Conservation (phyloP, 2,888 invertebrate species). For the Macrophya alboannulata region DNA sequence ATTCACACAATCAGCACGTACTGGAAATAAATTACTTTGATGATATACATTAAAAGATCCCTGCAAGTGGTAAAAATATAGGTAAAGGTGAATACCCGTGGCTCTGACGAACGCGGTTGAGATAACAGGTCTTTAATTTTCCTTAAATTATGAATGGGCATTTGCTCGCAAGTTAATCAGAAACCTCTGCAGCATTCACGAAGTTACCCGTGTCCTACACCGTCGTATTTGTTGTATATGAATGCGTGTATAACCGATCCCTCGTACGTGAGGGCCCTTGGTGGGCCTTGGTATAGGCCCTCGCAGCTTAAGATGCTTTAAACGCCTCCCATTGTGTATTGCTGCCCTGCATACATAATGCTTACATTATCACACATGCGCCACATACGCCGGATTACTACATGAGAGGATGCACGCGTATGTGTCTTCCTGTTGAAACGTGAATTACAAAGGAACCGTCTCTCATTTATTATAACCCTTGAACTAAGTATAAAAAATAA, state of each 20-base stretch:
- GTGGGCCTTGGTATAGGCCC: constrained; percentile 42
- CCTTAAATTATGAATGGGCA: constrained; percentile 48
- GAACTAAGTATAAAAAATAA: constrained; percentile 51
- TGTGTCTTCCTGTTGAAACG: constrained; percentile 57
- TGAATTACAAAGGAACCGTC: constrained; percentile 57
- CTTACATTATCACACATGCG: constrained; percentile 52
- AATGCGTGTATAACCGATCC: constrained; percentile 33
- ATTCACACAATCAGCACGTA: not conserved
- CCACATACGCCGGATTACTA: constrained; percentile 56
- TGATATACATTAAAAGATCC: not conserved
- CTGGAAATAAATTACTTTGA: not conserved
- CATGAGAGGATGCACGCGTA: constrained; percentile 52
- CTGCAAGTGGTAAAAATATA: not conserved
- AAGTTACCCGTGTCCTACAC: constrained; percentile 50
- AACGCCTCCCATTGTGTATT: constrained; percentile 57
- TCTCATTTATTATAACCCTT: constrained; percentile 51
- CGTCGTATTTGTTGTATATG: constrained; percentile 39
- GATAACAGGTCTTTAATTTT: constrained; percentile 48
- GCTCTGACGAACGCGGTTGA: constrained; percentile 3
- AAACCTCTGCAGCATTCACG: constrained; percentile 33
- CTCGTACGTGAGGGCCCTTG: constrained; percentile 53
- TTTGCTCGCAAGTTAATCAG: constrained; percentile 51
- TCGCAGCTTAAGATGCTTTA: constrained; percentile 54
- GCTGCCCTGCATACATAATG: constrained; percentile 57
- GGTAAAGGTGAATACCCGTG: constrained; percentile 25